These are phyloP conservation scores for Gymnoscopelus microlampas DNA, from an alignment of 2,797 vertebrate species.

Conservation along the genomic window DNA sequence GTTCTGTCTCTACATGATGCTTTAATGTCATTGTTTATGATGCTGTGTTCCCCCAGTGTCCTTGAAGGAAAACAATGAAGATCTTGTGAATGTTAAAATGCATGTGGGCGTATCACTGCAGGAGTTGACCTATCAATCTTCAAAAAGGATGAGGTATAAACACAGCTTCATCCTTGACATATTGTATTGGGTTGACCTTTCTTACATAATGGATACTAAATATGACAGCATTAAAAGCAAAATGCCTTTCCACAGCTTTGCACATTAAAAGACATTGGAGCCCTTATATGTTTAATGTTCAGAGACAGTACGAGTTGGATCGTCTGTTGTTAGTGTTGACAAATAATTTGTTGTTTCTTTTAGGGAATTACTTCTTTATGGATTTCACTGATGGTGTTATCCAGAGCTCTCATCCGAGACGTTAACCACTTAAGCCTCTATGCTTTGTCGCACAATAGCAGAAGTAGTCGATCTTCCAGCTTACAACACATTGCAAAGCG, in stretches of 20 bases:
- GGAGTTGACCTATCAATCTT: constrained; percentile 69
- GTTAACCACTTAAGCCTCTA: too few relatives aligned
- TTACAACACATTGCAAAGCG: too few relatives aligned
- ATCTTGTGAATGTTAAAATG: constrained; percentile 68
- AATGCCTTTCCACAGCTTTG: constrained; percentile 7
- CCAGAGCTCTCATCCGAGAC: too few relatives aligned
- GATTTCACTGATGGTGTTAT: too few relatives aligned
- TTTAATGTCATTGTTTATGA: constrained; percentile 47
- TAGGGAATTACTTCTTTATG: too few relatives aligned
- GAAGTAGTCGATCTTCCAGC: too few relatives aligned
- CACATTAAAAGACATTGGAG: background rate
- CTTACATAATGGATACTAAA: constrained; percentile 53
- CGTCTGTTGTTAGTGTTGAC: constrained; percentile 37
- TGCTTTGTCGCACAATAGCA: too few relatives aligned
- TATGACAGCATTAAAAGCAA: constrained; percentile 39
- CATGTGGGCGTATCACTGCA: constrained; percentile 64
- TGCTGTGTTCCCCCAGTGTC: constrained; percentile 48
- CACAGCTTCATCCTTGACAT: constrained; percentile 65
- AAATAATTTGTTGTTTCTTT: constrained; percentile 30
- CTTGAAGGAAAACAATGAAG: constrained; percentile 73
- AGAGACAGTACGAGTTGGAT: constrained; percentile 19
- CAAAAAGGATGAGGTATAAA: constrained; percentile 72
- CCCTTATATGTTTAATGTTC: constrained; percentile 14
- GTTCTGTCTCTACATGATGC: constrained; percentile 35
- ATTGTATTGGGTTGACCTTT: constrained; percentile 67